phyloP scores from a whole-genome alignment of 2,888 invertebrate genomes.

The Spisula subtruncata region DNA sequence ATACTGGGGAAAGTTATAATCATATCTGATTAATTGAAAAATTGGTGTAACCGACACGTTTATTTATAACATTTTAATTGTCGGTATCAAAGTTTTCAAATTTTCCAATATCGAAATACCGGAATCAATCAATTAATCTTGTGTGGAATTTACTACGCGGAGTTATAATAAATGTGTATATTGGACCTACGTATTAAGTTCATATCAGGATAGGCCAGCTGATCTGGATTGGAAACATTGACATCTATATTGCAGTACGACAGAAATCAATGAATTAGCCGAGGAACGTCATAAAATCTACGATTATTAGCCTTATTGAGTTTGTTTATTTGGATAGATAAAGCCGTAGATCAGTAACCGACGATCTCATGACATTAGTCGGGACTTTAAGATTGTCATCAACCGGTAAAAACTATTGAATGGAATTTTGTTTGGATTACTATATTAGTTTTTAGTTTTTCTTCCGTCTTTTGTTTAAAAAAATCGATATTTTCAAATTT shows the following conservation, averaged over 20 bases:
- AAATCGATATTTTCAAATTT: constrained; percentile 4
- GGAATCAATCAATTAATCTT: constrained; percentile 12
- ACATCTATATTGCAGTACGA: constrained; percentile 21
- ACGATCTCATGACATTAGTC: neutral
- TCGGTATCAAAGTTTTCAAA: neutral
- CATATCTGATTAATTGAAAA: neutral
- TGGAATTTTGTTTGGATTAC: neutral
- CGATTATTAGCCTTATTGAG: neutral
- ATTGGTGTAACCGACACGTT: neutral
- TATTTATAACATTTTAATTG: neutral
- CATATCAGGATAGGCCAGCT: neutral
- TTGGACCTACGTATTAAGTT: neutral
- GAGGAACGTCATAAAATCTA: constrained; percentile 13
- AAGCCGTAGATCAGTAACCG: constrained; percentile 13
- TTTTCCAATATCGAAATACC: neutral
- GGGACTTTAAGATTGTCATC: neutral
- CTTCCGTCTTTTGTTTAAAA: neutral
- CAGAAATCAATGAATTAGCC: neutral
- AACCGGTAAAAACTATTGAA: neutral
- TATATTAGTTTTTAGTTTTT: neutral
- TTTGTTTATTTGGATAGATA: constrained; percentile 21
- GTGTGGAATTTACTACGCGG: neutral
- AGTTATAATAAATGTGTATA: neutral
- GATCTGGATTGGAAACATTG: neutral
- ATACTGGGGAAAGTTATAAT: neutral